Evolutionary conservation across 1,140 invertebrate genomes (phyloP).

Genomic region (Oscheius sp.): DNA sequence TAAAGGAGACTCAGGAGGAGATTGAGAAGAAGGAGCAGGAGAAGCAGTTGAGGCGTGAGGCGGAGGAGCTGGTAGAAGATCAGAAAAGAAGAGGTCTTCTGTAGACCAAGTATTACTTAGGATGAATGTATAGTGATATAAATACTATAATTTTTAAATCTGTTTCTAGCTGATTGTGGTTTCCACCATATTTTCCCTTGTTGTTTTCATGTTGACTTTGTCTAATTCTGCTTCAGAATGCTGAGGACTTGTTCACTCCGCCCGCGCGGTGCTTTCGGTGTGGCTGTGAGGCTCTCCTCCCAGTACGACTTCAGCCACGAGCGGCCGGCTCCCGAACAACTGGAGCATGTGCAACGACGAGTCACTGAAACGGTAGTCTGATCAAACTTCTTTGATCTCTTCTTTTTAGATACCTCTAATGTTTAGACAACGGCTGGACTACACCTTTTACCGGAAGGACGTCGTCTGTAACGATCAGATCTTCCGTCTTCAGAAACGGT

Average conservation of each 20-base stretch:
- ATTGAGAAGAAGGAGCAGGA: slow-evolving; percentile 18
- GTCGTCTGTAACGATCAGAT: slow-evolving; percentile 42
- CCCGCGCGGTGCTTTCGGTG: background rate
- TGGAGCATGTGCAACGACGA: slow-evolving; percentile 37
- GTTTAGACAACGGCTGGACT: slow-evolving; percentile 38
- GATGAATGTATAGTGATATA: no score
- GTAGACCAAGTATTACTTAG: no score
- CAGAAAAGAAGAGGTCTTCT: slow-evolving; percentile 7
- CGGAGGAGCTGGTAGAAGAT: slow-evolving; percentile 12
- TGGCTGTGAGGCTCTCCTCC: background rate
- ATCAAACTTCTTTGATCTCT: background rate
- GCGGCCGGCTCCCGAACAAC: slow-evolving; percentile 31
- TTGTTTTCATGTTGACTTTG: no score
- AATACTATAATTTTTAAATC: no score
- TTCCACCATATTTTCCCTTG: no score
- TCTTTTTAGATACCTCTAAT: slow-evolving; percentile 35
- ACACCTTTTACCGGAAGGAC: slow-evolving; percentile 38
- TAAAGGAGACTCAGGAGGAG: slow-evolving; percentile 35
- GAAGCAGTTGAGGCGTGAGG: slow-evolving; percentile 12
- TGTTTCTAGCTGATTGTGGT: no score
- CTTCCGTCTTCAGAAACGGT: slow-evolving; percentile 28
- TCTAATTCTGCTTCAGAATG: no score
- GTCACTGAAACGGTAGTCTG: slow-evolving; percentile 23
- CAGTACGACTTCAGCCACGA: background rate
- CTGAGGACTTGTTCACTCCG: no score